Evolutionary conservation across 2,113 vertebrate species (phyloP), one percentile per base, ranked within the genome.

Genomic region (Sinocyclocheilus rhinocerous): DNA sequence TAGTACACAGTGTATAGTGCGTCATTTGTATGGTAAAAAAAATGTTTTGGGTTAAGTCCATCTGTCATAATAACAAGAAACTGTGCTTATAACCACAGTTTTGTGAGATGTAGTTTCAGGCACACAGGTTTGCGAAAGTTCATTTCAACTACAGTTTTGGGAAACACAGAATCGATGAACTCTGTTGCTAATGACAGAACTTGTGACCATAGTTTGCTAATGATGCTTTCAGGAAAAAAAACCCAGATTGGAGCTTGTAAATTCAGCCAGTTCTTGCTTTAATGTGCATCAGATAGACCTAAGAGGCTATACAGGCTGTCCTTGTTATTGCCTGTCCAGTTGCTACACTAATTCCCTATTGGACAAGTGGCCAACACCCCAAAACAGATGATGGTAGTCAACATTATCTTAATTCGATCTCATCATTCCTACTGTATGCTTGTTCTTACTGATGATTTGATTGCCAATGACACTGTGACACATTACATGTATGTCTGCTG

Each of bases 351-450:
- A 61, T 22, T 61, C 57, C 86, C 81, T 90, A 91, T 89, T 92
- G 90, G 90, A 85, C 90, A 84, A 91, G 88, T 67, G 65, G 81
- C 86, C 77, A 83, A 84, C 63, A 82, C 76, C 83, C 55, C 59
- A 13, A 22, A 48, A 81, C 12, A 73, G 20, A 42, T 69, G 63
- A 80, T 33, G 33, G 24, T 20, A 55, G 36, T 77, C 11, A 50
- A 48, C 59, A 65, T 20, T 48, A 26, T 61, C 11, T 52, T 2
- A 42, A 80, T 59, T 36, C 3, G 1, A 55, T 39, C 29, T 9
- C 20, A 3, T 81, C 79, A 26, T 77, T 33, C 7, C 16, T 24
- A 29, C 8, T 11, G 42, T 10, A 80, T 81, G 39, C 48, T 24
- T 61, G 18, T 48, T 67, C 7, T 11, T 18, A 26, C 13, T 26